Conservation (phyloP, 2,113 vertebrate genomes). For the Lampris incognitus region DNA sequence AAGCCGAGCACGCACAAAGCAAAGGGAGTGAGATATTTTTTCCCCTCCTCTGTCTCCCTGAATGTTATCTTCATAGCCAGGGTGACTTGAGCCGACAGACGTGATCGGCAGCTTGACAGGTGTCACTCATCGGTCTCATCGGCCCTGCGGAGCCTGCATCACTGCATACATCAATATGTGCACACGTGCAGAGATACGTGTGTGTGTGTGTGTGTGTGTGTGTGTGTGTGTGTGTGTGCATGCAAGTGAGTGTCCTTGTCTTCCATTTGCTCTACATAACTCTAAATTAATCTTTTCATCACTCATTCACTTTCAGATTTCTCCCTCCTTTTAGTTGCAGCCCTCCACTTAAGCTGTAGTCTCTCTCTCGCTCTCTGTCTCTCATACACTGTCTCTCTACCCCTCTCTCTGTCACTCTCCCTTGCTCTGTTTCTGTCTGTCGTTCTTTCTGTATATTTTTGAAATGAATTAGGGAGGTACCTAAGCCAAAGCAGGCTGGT, state of each 20-base stretch:
- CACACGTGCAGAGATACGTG: not conserved
- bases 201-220: conserved; percentile 4
- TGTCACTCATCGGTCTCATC: conserved; percentile 23
- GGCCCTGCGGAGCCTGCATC: not conserved
- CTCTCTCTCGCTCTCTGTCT: not conserved
- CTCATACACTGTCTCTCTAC: not conserved
- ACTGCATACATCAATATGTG: no score
- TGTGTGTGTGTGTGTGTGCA: conserved; percentile 32
- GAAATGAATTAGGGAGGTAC: conserved; percentile 39
- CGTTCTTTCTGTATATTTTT: not conserved
- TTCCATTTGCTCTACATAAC: conserved; percentile 33
- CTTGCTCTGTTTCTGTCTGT: conserved; percentile 21
- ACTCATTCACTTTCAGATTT: conserved; percentile 54
- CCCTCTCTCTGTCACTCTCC: conserved; percentile 10
- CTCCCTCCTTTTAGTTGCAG: not conserved
- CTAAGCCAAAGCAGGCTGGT: conserved; percentile 40
- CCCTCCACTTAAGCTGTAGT: no score
- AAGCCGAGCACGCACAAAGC: not conserved
- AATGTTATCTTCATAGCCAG: not conserved
- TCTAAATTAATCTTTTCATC: conserved; percentile 48
- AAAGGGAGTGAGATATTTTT: not conserved
- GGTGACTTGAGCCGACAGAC: conserved; percentile 30
- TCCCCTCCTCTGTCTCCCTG: not conserved
- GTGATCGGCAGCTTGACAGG: conserved; percentile 53
- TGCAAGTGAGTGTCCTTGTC: conserved; percentile 15